Percentiles rank a stretch among this genome's conserved stretches.
Conservation (phyloP, 1,140 invertebrate genomes). For the Diabrotica undecimpunctata region DNA sequence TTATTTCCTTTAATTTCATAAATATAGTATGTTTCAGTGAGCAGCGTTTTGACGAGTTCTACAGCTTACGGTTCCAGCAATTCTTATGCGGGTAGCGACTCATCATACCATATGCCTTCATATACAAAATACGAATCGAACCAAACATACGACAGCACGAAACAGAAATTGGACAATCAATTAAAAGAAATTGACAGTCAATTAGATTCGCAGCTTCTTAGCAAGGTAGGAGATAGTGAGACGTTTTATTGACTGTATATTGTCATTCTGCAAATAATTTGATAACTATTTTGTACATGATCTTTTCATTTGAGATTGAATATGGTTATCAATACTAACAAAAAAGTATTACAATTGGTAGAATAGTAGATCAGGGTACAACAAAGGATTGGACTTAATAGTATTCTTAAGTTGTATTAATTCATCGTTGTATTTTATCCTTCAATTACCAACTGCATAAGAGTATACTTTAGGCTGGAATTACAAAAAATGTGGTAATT, state of each 20-base stretch:
- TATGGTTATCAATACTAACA: too few relatives aligned
- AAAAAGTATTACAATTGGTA: too few relatives aligned
- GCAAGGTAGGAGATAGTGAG: constrained; percentile 61
- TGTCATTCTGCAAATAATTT: background rate
- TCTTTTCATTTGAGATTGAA: constrained; percentile 10
- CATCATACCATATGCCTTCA: constrained; percentile 46
- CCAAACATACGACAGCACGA: constrained; percentile 68
- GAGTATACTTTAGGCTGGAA: too few relatives aligned
- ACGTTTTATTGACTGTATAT: constrained; percentile 46
- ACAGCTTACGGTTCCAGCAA: constrained; percentile 58
- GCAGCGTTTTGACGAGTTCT: constrained; percentile 55
- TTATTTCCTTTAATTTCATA: background rate
- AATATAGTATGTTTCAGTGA: constrained; percentile 46
- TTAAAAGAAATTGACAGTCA: constrained; percentile 76
- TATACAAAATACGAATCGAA: constrained; percentile 56
- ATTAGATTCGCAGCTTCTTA: constrained; percentile 58
- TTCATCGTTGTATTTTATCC: too few relatives aligned
- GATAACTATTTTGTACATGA: constrained; percentile 18
- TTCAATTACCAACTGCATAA: too few relatives aligned
- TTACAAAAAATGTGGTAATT: too few relatives aligned
- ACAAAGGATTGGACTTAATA: too few relatives aligned
- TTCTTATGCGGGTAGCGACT: constrained; percentile 57
- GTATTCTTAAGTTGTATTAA: too few relatives aligned
- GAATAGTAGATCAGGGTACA: too few relatives aligned
- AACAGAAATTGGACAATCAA: constrained; percentile 75